These are phyloP conservation scores for Gnathonemus echidnorhynchus DNA, from an alignment of 2,113 vertebrate species.

Conservation along the genomic window DNA sequence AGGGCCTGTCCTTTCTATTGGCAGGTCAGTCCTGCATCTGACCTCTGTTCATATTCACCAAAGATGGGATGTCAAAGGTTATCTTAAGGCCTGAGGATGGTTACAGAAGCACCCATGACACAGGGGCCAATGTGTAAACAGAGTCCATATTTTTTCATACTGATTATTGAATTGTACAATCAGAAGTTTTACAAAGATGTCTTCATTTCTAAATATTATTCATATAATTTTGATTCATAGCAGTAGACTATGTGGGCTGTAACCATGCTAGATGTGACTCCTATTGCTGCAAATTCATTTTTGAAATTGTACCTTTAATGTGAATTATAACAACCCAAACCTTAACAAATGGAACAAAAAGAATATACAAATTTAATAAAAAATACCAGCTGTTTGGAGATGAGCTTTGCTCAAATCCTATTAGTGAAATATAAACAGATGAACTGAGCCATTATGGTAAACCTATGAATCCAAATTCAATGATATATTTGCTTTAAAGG, in stretches of 20 bases:
- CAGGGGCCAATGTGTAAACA: background rate
- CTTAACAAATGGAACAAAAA: background rate
- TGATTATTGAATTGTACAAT: background rate
- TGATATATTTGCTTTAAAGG: background rate
- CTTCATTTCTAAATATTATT: background rate
- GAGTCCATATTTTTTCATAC: background rate
- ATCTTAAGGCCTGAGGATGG: background rate
- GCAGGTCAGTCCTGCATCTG: background rate
- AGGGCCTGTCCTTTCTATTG: background rate
- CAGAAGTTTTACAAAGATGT: background rate
- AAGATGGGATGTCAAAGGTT: background rate
- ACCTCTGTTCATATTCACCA: background rate
- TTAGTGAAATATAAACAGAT: background rate
- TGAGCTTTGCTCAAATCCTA: background rate
- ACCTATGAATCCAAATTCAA: background rate
- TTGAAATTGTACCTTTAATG: background rate
- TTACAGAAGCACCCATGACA: background rate
- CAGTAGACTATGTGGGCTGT: background rate
- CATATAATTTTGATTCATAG: background rate
- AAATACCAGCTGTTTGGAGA: background rate
- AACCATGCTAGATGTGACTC: no score
- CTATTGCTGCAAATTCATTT: no score
- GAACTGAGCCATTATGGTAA: background rate
- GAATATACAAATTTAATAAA: background rate
- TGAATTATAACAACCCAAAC: background rate